A percentile compares a stretch with the other conserved stretches of the same genome.
Conservation (phyloP, 1,140 invertebrate genomes). For the Neotoxoptera formosana region DNA sequence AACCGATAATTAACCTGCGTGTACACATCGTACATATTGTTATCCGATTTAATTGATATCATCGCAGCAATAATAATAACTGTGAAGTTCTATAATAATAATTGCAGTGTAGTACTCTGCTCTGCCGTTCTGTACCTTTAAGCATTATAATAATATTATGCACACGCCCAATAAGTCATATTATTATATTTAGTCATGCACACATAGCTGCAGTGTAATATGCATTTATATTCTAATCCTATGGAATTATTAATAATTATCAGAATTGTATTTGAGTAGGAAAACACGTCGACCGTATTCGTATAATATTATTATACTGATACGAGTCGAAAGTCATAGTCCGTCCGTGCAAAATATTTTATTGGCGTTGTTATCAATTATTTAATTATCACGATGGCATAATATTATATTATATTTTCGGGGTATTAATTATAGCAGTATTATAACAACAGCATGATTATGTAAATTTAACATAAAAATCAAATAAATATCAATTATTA, state of each 20-base stretch:
- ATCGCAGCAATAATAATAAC: neutral
- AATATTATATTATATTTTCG: neutral
- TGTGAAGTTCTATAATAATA: neutral
- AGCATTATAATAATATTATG: too few species aligned
- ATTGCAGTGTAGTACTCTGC: neutral
- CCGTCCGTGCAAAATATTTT: neutral
- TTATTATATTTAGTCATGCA: neutral
- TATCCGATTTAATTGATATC: slow-evolving; percentile 4
- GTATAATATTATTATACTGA: neutral
- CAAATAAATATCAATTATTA: neutral
- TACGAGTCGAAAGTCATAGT: neutral
- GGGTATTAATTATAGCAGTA: neutral
- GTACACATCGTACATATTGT: neutral
- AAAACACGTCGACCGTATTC: neutral
- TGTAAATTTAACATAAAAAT: neutral
- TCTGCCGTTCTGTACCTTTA: neutral
- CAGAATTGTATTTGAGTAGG: neutral
- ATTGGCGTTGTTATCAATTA: neutral
- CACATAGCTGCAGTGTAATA: neutral
- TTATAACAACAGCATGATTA: neutral
- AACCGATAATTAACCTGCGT: neutral
- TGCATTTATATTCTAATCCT: neutral
- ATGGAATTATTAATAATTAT: too few species aligned
- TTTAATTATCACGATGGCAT: neutral
- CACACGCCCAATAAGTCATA: neutral